Evolutionary conservation across 2,888 invertebrate species (phyloP), one percentile per base, ranked within the genome.

Genomic region (Ischnus inquisitorius): DNA sequence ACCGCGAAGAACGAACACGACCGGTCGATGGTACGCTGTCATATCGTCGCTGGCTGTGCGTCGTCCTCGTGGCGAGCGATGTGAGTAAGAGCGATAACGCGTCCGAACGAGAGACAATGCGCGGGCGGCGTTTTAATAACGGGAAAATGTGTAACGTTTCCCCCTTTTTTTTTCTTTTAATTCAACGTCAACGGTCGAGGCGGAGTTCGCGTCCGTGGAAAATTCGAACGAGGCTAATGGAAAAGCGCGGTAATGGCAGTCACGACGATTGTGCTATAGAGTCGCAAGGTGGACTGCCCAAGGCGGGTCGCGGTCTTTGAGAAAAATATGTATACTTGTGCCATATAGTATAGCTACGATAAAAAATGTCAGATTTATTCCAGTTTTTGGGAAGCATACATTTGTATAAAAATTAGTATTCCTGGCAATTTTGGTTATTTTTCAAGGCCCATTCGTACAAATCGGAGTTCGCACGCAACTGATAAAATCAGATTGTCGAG

Each of bases 201-300:
- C 68, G 65, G 67, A 46, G 72, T 69, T 67, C 79, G 51, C 43
- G 64, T 75, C 74, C 79, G 74, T 84, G 87, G 87, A 87, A 89
- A 88, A 89, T 88, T 87, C 88, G 86, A 89, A 89, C 87, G 89
- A 88, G 90, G 88, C 87, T 89, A 90, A 90, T 88, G 88, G 87
- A 89, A 88, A 89, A 88, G 86, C 86, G 85, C 86, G 88, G 88
- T 89, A 88, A 90, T 88, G 88, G 89, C 82, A 80, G 54, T 54
- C 48, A 10, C n/a, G 46, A n/a, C 46, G 46, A 34, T 34, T 6
- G 34, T 34, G 34, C 34, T 34, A 34, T 34, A 34, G n/a, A n/a
- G 34, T 34, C 8, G 34, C 34, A 34, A 34, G 34, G 34, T 34
- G 34, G 34, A 34, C 34, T 0, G 34, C 34, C 34, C 34, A 6